These are phyloP conservation scores for Parauchenoglanis punctatus DNA, from an alignment of 2,797 vertebrate genomes.

Conservation along the genomic window DNA sequence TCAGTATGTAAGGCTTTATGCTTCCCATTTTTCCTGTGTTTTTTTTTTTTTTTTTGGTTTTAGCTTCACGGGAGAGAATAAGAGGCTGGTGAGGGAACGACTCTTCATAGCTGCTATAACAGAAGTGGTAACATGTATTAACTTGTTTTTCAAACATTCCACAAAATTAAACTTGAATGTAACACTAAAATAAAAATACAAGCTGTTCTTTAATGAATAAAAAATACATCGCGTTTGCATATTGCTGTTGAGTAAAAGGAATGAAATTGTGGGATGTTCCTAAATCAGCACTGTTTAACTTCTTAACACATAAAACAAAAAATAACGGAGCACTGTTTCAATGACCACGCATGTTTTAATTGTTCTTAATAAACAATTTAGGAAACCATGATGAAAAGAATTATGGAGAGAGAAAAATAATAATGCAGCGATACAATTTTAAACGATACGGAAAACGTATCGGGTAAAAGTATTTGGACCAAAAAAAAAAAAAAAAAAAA, in stretches of 20 bases:
- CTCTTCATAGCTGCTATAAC: neutral
- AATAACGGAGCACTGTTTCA: constrained; percentile 10
- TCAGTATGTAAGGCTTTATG: neutral
- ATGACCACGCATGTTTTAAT: constrained; percentile 53
- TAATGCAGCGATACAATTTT: constrained; percentile 42
- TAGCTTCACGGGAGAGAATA: neutral
- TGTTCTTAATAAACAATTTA: constrained; percentile 70
- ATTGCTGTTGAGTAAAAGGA: neutral
- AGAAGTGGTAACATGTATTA: neutral
- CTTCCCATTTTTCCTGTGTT: neutral
- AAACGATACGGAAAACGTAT: constrained; percentile 27
- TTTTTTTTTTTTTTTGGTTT: too few species aligned
- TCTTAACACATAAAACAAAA: neutral
- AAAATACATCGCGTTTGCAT: neutral
- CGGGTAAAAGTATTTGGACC: constrained; percentile 16
- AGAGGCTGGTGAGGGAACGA: neutral
- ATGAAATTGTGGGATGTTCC: neutral
- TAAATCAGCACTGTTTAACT: neutral
- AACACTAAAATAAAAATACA: neutral
- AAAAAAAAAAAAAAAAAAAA: constrained; percentile 5
- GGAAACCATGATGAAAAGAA: constrained; percentile 54
- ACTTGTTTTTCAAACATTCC: neutral
- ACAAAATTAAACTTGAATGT: too few species aligned
- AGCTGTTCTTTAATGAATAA: neutral
- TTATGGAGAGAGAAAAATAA: constrained; percentile 8